Evolutionary conservation across 2,888 invertebrate species (phyloP).

Genomic region (Cyrtodaria siliqua): DNA sequence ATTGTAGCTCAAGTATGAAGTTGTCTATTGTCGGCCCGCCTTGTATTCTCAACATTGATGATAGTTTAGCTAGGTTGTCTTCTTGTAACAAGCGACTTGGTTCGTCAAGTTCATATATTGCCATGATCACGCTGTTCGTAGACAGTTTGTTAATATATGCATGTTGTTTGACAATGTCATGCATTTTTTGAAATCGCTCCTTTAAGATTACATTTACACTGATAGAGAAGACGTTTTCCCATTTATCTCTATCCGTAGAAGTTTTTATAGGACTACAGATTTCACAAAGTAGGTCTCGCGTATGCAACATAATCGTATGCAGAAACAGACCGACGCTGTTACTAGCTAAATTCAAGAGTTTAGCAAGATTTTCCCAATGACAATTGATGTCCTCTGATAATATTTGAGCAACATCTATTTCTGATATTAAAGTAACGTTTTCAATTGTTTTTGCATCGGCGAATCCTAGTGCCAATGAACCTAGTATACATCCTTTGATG

Average conservation of each 20-base stretch:
- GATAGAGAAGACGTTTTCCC: constrained; percentile 19
- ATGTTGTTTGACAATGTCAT: not conserved
- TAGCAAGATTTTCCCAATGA: constrained; percentile 17
- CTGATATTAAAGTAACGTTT: not conserved
- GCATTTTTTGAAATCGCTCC: constrained; percentile 17
- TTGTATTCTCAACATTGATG: too few species aligned
- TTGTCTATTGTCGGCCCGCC: not conserved
- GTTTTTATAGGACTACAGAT: not conserved
- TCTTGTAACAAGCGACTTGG: too few species aligned
- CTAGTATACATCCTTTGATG: constrained; percentile 34
- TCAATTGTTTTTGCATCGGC: not conserved
- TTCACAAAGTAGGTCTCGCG: constrained; percentile 6
- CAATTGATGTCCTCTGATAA: not conserved
- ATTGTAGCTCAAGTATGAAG: constrained; percentile 32
- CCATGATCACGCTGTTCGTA: too few species aligned
- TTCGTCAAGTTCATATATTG: too few species aligned
- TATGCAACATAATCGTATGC: constrained; percentile 10
- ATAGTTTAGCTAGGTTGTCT: too few species aligned
- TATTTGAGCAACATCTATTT: constrained; percentile 5
- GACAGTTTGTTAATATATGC: not conserved
- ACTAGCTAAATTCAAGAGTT: not conserved
- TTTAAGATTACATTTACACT: constrained; percentile 10
- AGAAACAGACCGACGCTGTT: constrained; percentile 12
- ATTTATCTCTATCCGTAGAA: constrained; percentile 2
- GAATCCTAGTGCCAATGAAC: constrained; percentile 29